phyloP scores from a whole-genome alignment of 2,113 vertebrate species.

The Egretta garzetta region DNA sequence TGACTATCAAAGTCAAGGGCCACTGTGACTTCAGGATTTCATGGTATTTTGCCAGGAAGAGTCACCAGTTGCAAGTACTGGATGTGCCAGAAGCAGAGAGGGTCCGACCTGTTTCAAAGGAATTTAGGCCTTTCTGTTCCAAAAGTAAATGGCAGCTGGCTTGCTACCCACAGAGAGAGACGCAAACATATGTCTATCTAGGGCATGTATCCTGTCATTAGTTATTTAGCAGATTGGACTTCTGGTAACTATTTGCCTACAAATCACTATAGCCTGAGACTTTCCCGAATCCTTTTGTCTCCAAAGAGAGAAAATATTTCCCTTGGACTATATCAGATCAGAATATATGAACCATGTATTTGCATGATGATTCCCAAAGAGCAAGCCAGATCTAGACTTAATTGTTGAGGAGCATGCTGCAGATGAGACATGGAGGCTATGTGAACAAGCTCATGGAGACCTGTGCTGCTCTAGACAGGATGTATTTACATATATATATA shows the following conservation, averaged over 20 bases:
- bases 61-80: not conserved
- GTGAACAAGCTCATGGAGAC: not conserved
- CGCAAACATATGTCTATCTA: constrained; percentile 29
- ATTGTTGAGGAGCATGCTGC: not conserved
- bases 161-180: not conserved
- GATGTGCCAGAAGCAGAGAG: not conserved
- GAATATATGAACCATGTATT: not conserved
- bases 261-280: not conserved
- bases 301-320: not conserved
- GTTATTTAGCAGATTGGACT: not conserved
- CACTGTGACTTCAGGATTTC: not conserved
- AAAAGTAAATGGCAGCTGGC: not conserved
- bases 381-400: not conserved
- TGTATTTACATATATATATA: too few relatives aligned
- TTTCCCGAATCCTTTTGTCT: not conserved
- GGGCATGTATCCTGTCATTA: not conserved
- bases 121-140: constrained; percentile 16
- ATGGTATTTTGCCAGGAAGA: not conserved
- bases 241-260: not conserved
- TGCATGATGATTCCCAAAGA: not conserved
- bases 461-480: not conserved
- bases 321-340: not conserved
- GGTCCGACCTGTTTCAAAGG: not conserved
- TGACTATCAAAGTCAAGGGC: not conserved
- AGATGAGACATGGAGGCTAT: not conserved